Evolutionary conservation across 2,113 vertebrate genomes (phyloP).

Genomic region (Nestor notabilis): DNA sequence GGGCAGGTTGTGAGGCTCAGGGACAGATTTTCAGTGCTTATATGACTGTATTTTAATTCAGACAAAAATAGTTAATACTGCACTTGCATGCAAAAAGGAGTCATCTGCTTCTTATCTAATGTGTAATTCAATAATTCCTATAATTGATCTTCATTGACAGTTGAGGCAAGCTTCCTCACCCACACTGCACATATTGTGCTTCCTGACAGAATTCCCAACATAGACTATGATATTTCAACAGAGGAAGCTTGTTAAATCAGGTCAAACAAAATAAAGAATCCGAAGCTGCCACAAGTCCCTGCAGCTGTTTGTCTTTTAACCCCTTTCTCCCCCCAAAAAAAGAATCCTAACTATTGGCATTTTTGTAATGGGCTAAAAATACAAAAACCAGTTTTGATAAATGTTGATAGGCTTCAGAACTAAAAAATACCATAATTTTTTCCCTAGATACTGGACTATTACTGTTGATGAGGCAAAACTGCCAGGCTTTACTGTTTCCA

Average conservation of each 20-base stretch:
- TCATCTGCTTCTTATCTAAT: constrained; percentile 62
- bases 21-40: constrained; percentile 30
- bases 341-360: background rate
- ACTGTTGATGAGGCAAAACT: constrained; percentile 21
- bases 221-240: constrained; percentile 63
- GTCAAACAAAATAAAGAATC: constrained; percentile 57
- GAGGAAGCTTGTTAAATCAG: constrained; percentile 58
- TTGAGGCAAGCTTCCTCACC: constrained; percentile 62
- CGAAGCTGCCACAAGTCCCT: constrained; percentile 22
- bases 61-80: background rate
- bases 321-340: background rate
- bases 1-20: background rate
- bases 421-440: background rate
- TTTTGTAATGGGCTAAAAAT: background rate
- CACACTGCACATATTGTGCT: constrained; percentile 65
- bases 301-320: constrained; percentile 28
- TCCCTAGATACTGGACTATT: background rate
- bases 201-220: constrained; percentile 66
- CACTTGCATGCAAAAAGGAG: constrained; percentile 38
- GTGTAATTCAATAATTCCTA: constrained; percentile 61
- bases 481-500: constrained; percentile 1
- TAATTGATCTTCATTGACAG: constrained; percentile 69
- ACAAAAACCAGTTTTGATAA: background rate
- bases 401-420: background rate
- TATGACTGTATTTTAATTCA: constrained; percentile 17